These are phyloP conservation scores for Psilopsiagon aurifrons DNA, from an alignment of 2,113 vertebrate genomes.

Conservation along the genomic window DNA sequence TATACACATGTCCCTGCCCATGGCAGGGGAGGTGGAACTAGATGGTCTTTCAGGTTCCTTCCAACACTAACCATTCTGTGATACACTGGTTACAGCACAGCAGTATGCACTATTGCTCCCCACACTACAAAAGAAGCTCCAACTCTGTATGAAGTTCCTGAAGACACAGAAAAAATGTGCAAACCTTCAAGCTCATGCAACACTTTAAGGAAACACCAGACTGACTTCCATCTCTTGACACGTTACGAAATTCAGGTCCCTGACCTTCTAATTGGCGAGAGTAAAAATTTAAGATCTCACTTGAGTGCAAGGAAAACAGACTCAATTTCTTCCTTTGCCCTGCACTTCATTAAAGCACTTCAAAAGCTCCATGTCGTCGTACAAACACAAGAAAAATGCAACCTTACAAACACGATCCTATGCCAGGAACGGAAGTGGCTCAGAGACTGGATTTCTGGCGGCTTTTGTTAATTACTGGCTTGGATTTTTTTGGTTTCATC, in stretches of 20 bases:
- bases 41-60: background rate
- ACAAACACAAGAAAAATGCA: background rate
- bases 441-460: background rate
- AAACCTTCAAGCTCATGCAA: background rate
- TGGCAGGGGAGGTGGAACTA: background rate
- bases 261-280: background rate
- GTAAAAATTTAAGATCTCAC: background rate
- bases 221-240: background rate
- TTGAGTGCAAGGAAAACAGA: background rate
- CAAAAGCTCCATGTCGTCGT: background rate
- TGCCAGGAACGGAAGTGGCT: background rate
- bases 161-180: background rate
- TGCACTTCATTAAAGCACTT: constrained; percentile 16
- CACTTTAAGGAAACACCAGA: background rate
- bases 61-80: background rate
- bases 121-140: background rate
- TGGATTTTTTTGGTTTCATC: background rate
- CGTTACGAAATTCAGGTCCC: background rate
- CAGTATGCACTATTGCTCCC: background rate
- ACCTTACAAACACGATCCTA: background rate
- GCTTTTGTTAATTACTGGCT: background rate
- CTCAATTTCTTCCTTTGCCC: background rate
- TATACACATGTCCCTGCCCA: background rate
- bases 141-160: background rate
- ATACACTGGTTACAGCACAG: background rate